Evolutionary conservation across 1,140 invertebrate species (phyloP), one percentile per base, ranked within the genome.

Genomic region (Ceratoteleas bidentatus): DNA sequence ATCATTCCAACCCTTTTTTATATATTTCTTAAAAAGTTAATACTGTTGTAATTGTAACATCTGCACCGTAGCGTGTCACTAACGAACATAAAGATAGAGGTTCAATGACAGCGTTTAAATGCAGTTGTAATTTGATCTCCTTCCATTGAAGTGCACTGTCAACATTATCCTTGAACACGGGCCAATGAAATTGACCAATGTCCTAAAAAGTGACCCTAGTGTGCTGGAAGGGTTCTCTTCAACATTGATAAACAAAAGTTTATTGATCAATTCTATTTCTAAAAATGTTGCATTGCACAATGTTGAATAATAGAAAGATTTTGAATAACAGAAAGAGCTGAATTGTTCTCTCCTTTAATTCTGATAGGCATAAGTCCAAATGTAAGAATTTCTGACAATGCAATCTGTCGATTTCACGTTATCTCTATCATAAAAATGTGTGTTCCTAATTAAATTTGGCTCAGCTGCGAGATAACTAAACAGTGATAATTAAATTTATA

Each of bases 51-150:
- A 50, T 49, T 79, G 76, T 72, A 43, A 60, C 61, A 72, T 53
- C 49, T 79, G 49, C 24, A 36, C 24, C 56, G 61, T 72, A 93
- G 92, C 93, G 14, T 93, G 85, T 91, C 90, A 90, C 91, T 91
- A 91, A 61, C 16, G 91, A 90, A 93, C 93, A 94, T 94, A 94
- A 93, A 88, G 92, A 94, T 93, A 94, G 93, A 91, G 93, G 93
- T 92, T 90, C 93, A 93, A 86, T 87, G 90, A 91, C 90, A 94
- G 93, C 93, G 92, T 93, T 93, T 92, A 88, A 86, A 89, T 86
- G 85, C 81, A 47, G 62, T 82, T 84, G 81, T 68, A 10, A 49
- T 78, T 90, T 89, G 72, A 24, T 92, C 87, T 92, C 58, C 92
- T 92, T 92, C 92, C 90, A 90, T 92, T 84, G 34, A 43, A 56